Evolutionary conservation across 2,888 invertebrate genomes (phyloP).

Genomic region (Boloria selene): DNA sequence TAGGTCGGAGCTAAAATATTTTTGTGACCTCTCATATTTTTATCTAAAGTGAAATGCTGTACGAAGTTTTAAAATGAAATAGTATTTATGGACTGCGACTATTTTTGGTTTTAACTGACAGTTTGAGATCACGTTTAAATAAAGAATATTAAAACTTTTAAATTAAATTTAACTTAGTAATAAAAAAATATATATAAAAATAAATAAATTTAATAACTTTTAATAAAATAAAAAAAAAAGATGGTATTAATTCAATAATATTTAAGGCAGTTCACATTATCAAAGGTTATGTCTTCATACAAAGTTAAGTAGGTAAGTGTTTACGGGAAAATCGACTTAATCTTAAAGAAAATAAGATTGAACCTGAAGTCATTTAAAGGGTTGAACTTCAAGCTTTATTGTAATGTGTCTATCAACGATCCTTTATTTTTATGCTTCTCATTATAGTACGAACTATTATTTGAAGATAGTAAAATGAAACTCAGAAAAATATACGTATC

Average conservation of each 20-base stretch:
- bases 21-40: conserved; percentile 51
- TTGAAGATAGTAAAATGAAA: not conserved
- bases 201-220: not conserved
- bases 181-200: not conserved
- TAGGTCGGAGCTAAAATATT: conserved; percentile 63
- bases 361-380: not conserved
- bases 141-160: not conserved
- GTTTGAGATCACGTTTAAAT: not conserved
- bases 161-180: not conserved
- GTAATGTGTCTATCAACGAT: conserved; percentile 13
- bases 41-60: conserved; percentile 33
- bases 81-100: conserved; percentile 2
- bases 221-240: not conserved
- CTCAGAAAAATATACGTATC: not conserved
- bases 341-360: not conserved
- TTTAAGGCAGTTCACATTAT: not conserved
- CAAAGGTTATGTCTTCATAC: not conserved
- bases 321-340: conserved; percentile 1
- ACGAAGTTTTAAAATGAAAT: conserved; percentile 17
- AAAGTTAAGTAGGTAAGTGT: too few relatives aligned
- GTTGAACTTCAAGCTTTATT: conserved; percentile 5
- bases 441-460: conserved; percentile 7
- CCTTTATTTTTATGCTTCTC: not conserved
- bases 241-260: not conserved
- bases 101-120: conserved; percentile 7